Evolutionary conservation across 2,797 vertebrate species (phyloP).

Genomic region (Pseudocheirus occidentalis): DNA sequence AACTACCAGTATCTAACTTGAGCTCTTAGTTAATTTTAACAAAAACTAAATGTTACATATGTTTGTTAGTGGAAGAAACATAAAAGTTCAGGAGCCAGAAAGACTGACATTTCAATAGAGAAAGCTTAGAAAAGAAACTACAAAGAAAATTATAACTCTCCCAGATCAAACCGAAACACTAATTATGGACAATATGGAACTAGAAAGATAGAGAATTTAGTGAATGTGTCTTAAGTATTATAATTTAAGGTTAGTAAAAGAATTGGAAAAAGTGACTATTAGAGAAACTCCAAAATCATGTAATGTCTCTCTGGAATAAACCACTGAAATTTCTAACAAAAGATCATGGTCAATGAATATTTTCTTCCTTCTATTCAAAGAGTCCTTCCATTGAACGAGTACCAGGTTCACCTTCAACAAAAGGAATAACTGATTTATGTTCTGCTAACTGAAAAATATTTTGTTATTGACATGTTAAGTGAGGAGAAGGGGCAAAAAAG

Average conservation of each 20-base stretch:
- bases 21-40: conserved; percentile 48
- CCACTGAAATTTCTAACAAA: conserved; percentile 52
- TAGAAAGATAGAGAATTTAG: conserved; percentile 62
- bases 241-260: conserved; percentile 77
- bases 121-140: conserved; percentile 57
- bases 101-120: conserved; percentile 64
- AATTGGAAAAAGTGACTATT: conserved; percentile 79
- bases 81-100: conserved; percentile 59
- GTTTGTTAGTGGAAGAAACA: conserved; percentile 57
- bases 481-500: conserved; percentile 9
- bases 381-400: not conserved
- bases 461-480: conserved; percentile 22
- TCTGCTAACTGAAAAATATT: not conserved
- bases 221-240: conserved; percentile 65
- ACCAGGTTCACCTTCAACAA: not conserved
- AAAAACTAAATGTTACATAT: conserved; percentile 50
- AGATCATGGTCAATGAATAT: not conserved
- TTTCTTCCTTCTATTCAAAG: not conserved
- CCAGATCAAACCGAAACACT: conserved; percentile 73
- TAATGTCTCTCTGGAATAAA: conserved; percentile 57
- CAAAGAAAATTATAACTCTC: conserved; percentile 72
- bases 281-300: conserved; percentile 57
- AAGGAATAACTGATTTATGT: not conserved
- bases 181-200: conserved; percentile 74
- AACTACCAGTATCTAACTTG: conserved; percentile 54